Base-by-base conservation (phyloP, 2,888 invertebrate genomes). In the Chrysotoxum bicinctum region DNA sequence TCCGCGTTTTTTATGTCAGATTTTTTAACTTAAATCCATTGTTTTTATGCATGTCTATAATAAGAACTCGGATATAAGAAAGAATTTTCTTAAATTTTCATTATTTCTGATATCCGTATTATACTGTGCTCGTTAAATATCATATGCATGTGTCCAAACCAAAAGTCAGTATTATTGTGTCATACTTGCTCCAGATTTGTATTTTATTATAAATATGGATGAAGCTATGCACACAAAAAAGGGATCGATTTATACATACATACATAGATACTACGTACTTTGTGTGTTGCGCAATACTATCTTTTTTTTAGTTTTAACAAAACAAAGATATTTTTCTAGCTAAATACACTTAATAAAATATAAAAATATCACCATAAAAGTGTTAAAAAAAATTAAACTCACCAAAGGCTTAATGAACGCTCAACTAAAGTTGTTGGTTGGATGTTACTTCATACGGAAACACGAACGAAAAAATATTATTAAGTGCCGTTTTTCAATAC, bases 201-300 rank as follows among this genome's bases (percentile, higher is more conserved):
- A 16, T 16, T 30, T 30, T 30, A 30, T 54, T 32, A 16, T 43
- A 30, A 54, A 45, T 30, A 30, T 7, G 10, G 14, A 45, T 66
- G 7, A 26, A 43, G 4, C 60, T n/a, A 26, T 9, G n/a, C 9
- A n/a, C 3, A 35, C 14, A 37, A 26, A 43, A n/a, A 56, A 35
- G 14, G 14, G 32, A 58, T 58, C 58, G 58, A 58, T 58, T 21
- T 1, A 37, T 19, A 58, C 19, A 58, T 35, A n/a, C 6, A n/a
- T 23, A 14, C n/a, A 16, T 16, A 45, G 7, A 0, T 19, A 14
- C 32, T 19, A 35, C 32, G 35, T 12, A 35, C 6, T 35, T 2
- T 26, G 43, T 37, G 69, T 83, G 82, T 78, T 83, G 78, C 82
- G 82, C 78, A 83, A 83, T 78, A 56, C 52, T 58, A 52, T 72